These are phyloP conservation scores for Drosophila mulleri DNA, from an alignment of 2,888 invertebrate species.

Conservation along the genomic window DNA sequence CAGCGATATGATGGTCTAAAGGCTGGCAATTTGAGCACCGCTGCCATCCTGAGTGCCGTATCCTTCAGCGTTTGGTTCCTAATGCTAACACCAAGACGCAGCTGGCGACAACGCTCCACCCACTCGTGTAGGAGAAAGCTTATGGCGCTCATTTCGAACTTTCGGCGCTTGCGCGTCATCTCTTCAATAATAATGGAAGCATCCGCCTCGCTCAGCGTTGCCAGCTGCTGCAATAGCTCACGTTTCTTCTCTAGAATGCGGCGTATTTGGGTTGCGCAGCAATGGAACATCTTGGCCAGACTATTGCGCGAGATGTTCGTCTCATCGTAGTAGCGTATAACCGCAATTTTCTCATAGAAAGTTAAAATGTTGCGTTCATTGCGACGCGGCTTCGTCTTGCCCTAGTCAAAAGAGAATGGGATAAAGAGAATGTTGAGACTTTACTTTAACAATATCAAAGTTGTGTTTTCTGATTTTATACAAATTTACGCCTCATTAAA, in stretches of 20 bases:
- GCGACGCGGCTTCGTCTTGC: slow-evolving; percentile 71
- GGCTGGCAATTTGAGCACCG: slow-evolving; percentile 79
- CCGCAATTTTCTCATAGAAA: slow-evolving; percentile 84
- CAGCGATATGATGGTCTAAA: slow-evolving; percentile 82
- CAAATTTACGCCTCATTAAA: neutral
- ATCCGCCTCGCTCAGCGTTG: slow-evolving; percentile 82
- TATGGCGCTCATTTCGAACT: slow-evolving; percentile 84
- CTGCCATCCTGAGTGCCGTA: slow-evolving; percentile 81
- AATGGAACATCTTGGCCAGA: slow-evolving; percentile 83
- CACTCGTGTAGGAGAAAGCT: slow-evolving; percentile 83
- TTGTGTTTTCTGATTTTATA: neutral
- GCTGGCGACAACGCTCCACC: slow-evolving; percentile 82
- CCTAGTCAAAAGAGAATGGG: slow-evolving; percentile 23
- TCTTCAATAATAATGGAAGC: slow-evolving; percentile 82
- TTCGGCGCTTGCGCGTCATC: slow-evolving; percentile 83
- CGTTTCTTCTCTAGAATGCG: slow-evolving; percentile 82
- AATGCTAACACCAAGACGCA: slow-evolving; percentile 75
- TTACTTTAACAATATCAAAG: neutral
- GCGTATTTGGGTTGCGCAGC: slow-evolving; percentile 84
- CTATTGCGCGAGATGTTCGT: slow-evolving; percentile 83
- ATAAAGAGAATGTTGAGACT: neutral
- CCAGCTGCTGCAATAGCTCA: slow-evolving; percentile 80
- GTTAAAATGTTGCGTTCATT: slow-evolving; percentile 83
- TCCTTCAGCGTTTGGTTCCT: slow-evolving; percentile 81
- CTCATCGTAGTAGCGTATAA: slow-evolving; percentile 83